Evolutionary conservation across 2,113 vertebrate species (phyloP).

Genomic region (Dendrocopos noguchii): DNA sequence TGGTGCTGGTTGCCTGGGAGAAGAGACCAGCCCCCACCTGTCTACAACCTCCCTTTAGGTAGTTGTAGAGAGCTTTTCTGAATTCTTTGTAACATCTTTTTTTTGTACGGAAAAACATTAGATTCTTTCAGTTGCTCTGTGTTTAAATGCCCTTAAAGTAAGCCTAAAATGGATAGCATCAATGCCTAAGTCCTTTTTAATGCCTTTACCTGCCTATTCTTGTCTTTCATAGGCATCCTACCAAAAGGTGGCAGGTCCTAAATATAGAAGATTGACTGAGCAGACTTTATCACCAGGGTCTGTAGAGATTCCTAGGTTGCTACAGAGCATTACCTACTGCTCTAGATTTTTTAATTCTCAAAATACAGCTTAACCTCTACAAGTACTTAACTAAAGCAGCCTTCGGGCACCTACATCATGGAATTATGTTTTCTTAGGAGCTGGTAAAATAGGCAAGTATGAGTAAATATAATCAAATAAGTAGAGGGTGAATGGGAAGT

Average conservation of each 20-base stretch:
- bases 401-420: not conserved
- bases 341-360: not conserved
- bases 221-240: not conserved
- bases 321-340: not conserved
- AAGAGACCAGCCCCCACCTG: too few relatives aligned
- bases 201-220: not conserved
- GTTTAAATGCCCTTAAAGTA: not conserved
- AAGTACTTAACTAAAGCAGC: not conserved
- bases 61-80: not conserved
- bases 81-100: not conserved
- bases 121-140: not conserved
- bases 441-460: not conserved
- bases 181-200: not conserved
- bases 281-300: not conserved
- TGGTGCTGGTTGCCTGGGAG: too few relatives aligned
- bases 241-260: not conserved
- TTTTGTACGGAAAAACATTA: not conserved
- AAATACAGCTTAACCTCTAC: not conserved
- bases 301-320: not conserved
- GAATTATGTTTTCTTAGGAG: not conserved
- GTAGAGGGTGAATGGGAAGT: not conserved
- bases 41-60: too few relatives aligned
- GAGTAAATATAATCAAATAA: not conserved
- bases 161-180: not conserved
- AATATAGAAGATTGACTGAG: not conserved